Base-by-base conservation (phyloP, 1,140 invertebrate genomes). In the Pteromalus puparum region DNA sequence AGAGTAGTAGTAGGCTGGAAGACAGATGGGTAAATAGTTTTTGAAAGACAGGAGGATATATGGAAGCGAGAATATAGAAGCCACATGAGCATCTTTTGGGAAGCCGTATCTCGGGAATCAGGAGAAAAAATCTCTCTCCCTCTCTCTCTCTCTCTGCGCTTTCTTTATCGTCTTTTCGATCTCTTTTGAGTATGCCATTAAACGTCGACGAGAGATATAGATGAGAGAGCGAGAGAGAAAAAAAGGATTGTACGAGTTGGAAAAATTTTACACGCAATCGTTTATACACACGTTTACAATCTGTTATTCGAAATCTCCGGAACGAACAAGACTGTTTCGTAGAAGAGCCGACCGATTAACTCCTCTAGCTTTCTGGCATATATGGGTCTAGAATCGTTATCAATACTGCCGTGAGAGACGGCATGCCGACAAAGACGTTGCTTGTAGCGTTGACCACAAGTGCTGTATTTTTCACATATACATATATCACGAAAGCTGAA, bases 131-230 rank as follows among this genome's bases (percentile, higher is more conserved):
- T 81, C 24, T 67, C 42, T 72, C 53, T 9, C 6, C 18, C 53
- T 61, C 53, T 61, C 21, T 61, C 30, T 4, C n/a, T n/a, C n/a
- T n/a, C n/a, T n/a, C 21, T 61, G 61, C 80, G 68, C 38, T 72
- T 82, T 80, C 81, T 72, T 74, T 84, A 83, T 86, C 81, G 81
- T 30, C 48, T 18, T 82, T 28, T 81, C 65, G 79, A 34, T 87
- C 85, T 85, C 18, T 61, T 61, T 61, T 6, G 73, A 65, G 83
- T 82, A 65, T 73, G 48, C 79, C 30, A 46, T 67, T 70, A 46
- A 86, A 84, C n/a, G 61, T 86, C 74, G 53, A n/a, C 15, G 28
- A 73, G 28, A 61, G 77, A 74, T 85, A 34, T 28, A 38, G 38
- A 70, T 75, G 24, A 65, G 13, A 65, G 34, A 65, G 53, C 6